A percentile compares a stretch with the other conserved stretches of the same genome.
Conservation (phyloP, 2,888 invertebrate species). For the Zeuzera pyrina region DNA sequence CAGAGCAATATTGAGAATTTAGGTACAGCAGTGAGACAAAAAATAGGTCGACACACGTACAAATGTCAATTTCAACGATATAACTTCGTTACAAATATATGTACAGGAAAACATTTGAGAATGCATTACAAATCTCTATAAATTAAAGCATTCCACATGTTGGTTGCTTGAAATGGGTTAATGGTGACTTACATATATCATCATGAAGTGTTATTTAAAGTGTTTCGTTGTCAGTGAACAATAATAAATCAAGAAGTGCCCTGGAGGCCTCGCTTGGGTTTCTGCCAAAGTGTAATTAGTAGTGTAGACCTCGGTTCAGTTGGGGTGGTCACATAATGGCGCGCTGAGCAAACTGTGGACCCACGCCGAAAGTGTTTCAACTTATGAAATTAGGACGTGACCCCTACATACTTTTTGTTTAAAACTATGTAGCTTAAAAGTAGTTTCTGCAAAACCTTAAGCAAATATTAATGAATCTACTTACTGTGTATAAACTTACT, state of each 20-base stretch:
- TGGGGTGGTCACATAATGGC: conserved; percentile 45
- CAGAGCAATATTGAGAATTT: no score
- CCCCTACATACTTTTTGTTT: conserved; percentile 18
- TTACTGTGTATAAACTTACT: no score
- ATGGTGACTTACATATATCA: conserved; percentile 39
- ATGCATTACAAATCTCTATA: no score
- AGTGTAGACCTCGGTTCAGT: conserved; percentile 32
- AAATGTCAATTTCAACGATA: no score
- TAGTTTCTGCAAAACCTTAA: not conserved
- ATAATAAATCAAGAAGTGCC: conserved; percentile 57
- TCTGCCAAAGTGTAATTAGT: conserved; percentile 65
- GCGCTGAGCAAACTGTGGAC: conserved; percentile 29
- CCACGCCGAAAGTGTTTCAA: conserved; percentile 43
- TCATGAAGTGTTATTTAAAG: conserved; percentile 46
- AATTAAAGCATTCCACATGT: no score
- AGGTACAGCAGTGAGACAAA: no score
- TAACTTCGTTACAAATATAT: no score
- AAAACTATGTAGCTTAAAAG: not conserved
- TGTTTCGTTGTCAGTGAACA: conserved; percentile 49
- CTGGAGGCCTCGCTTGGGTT: conserved; percentile 43
- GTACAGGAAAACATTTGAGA: no score
- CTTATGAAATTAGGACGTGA: conserved; percentile 39
- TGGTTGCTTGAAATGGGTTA: conserved; percentile 32
- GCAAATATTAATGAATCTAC: not conserved
- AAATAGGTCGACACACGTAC: no score